phyloP scores from a whole-genome alignment of 2,888 invertebrate genomes.

The Leucania comma region DNA sequence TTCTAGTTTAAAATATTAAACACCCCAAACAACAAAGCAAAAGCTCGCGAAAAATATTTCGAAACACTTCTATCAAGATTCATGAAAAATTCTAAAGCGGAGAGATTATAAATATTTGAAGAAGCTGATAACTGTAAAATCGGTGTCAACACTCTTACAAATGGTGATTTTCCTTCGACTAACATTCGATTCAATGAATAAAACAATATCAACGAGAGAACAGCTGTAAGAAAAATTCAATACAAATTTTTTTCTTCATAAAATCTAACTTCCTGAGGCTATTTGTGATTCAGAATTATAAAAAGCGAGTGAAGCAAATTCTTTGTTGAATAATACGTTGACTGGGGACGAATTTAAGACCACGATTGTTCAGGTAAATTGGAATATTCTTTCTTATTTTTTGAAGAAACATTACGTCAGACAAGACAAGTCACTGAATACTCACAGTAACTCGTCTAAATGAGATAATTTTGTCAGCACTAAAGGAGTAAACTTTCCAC shows the following conservation, averaged over 20 bases:
- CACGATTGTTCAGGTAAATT: slow-evolving; percentile 44
- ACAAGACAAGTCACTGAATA: background rate
- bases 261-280: slow-evolving; percentile 41
- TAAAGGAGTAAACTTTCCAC: background rate
- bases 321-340: slow-evolving; percentile 36
- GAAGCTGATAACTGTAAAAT: slow-evolving; percentile 60
- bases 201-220: slow-evolving; percentile 48
- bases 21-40: slow-evolving; percentile 42
- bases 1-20: slow-evolving; percentile 52
- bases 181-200: slow-evolving; percentile 68
- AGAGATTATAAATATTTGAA: slow-evolving; percentile 61
- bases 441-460: slow-evolving; percentile 16
- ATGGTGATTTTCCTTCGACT: slow-evolving; percentile 41
- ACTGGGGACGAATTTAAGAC: slow-evolving; percentile 25
- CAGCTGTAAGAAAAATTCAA: slow-evolving; percentile 49
- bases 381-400: slow-evolving; percentile 20
- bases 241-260: slow-evolving; percentile 50
- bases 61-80: slow-evolving; percentile 41
- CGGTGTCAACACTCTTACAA: slow-evolving; percentile 51
- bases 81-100: slow-evolving; percentile 45
- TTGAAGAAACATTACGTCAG: background rate
- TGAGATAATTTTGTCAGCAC: slow-evolving; percentile 25
- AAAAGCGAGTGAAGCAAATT: slow-evolving; percentile 50
- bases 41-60: slow-evolving; percentile 32
- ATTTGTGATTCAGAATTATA: slow-evolving; percentile 60